Conservation (phyloP, 1,140 invertebrate genomes). For the Neodiprion virginianus region DNA sequence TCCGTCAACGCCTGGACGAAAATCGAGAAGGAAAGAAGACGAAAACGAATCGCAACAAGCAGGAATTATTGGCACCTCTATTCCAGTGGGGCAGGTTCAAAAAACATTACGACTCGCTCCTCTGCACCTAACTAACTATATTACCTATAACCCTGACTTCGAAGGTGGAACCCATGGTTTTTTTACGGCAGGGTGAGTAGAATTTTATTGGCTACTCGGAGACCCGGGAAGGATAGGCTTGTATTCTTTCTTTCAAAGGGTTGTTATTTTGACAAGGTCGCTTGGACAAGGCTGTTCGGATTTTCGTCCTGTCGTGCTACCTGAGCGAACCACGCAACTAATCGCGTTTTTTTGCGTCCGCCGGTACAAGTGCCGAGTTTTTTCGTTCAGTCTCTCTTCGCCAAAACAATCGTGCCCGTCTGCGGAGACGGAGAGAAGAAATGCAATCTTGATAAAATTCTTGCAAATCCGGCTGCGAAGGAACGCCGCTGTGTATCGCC, state of each 20-base stretch:
- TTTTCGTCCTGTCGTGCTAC: not conserved
- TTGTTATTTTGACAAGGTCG: constrained; percentile 10
- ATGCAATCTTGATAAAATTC: not conserved
- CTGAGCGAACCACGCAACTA: not conserved
- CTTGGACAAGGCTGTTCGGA: not conserved
- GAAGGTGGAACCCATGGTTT: not conserved
- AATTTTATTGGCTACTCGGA: not conserved
- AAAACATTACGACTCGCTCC: too few species aligned
- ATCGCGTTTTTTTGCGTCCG: not conserved
- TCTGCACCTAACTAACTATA: too few species aligned
- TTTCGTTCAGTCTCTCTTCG: too few species aligned
- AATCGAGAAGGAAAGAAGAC: too few species aligned
- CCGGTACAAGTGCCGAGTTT: not conserved
- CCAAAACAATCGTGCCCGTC: too few species aligned
- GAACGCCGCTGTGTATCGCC: constrained; percentile 37
- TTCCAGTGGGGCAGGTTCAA: too few species aligned
- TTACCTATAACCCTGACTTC: too few species aligned
- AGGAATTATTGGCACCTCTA: too few species aligned
- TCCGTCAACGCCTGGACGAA: too few species aligned
- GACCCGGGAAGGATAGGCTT: not conserved
- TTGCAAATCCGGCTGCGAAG: constrained; percentile 31
- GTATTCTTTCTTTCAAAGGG: not conserved
- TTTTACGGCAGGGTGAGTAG: not conserved
- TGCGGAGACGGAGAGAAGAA: too few species aligned
- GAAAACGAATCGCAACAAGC: too few species aligned